Evolutionary conservation across 2,113 vertebrate species (phyloP).

Genomic region (Pitta sordida): DNA sequence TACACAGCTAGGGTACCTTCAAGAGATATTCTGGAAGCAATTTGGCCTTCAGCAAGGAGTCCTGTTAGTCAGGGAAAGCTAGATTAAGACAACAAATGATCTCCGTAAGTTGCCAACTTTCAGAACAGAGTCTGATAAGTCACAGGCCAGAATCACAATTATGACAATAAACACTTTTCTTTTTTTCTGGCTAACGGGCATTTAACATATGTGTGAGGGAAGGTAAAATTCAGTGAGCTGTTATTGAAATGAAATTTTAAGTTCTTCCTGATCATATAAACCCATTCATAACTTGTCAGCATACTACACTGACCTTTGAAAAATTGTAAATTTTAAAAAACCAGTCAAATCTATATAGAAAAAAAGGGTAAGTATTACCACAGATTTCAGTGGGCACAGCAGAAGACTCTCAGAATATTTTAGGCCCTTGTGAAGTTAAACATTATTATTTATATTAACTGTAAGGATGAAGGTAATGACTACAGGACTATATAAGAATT

Average conservation of each 20-base stretch:
- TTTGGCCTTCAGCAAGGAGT: background rate
- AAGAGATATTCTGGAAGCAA: background rate
- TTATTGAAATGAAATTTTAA: background rate
- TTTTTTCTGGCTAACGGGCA: background rate
- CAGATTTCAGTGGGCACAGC: background rate
- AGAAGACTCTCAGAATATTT: background rate
- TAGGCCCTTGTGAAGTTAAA: background rate
- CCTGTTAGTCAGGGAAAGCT: background rate
- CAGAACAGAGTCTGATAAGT: background rate
- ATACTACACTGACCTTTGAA: background rate
- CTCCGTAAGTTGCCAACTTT: background rate
- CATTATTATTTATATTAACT: too few relatives aligned
- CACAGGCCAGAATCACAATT: background rate
- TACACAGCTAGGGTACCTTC: background rate
- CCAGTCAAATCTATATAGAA: background rate
- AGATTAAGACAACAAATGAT: background rate
- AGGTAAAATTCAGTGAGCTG: background rate
- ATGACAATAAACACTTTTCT: background rate
- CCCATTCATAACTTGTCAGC: background rate
- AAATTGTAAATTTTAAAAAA: background rate
- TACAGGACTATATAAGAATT: background rate
- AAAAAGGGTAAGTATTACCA: background rate
- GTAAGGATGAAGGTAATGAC: background rate
- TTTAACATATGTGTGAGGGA: background rate
- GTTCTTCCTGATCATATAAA: background rate